Evolutionary conservation across 2,113 vertebrate species (phyloP).

Genomic region (Arothron firmamentum): DNA sequence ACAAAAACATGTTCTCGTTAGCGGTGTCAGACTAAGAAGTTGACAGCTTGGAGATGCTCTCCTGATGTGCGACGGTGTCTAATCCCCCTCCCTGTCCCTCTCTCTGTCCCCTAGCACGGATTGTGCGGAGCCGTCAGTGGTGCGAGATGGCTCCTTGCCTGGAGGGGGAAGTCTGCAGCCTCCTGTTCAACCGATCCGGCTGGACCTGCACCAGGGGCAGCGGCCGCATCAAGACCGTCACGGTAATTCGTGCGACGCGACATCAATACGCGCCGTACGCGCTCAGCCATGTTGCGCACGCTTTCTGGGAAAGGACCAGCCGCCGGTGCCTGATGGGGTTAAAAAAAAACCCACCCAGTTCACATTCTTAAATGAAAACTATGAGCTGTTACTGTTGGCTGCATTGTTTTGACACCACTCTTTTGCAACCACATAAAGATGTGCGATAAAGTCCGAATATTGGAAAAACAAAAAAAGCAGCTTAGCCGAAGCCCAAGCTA

Average conservation of each 20-base stretch:
- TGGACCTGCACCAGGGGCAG: slow-evolving; percentile 82
- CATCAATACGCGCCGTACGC: slow-evolving; percentile 39
- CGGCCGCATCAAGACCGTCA: slow-evolving; percentile 83
- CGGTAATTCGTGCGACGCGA: slow-evolving; percentile 66
- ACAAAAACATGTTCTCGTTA: slow-evolving; percentile 20
- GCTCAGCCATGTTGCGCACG: slow-evolving; percentile 10
- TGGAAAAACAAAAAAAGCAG: no score
- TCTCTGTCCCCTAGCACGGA: slow-evolving; percentile 62
- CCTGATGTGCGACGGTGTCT: slow-evolving; percentile 1
- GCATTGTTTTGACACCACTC: no score
- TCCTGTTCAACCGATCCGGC: slow-evolving; percentile 79
- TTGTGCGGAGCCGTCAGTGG: slow-evolving; percentile 81
- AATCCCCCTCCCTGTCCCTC: slow-evolving; percentile 22
- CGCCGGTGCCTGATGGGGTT: slow-evolving; percentile 1
- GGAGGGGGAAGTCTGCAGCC: slow-evolving; percentile 80
- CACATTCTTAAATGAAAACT: no score
- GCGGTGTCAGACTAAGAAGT: slow-evolving; percentile 16
- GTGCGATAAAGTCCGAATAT: no score
- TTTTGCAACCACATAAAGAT: no score
- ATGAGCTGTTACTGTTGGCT: no score
- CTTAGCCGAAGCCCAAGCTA: no score
- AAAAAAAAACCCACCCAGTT: slow-evolving; percentile 3
- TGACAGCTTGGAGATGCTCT: slow-evolving; percentile 25
- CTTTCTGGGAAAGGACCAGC: slow-evolving; percentile 12
- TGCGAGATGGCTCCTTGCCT: slow-evolving; percentile 83